Conservation (phyloP, 2,797 vertebrate species). For the Halcyon leucocephala region DNA sequence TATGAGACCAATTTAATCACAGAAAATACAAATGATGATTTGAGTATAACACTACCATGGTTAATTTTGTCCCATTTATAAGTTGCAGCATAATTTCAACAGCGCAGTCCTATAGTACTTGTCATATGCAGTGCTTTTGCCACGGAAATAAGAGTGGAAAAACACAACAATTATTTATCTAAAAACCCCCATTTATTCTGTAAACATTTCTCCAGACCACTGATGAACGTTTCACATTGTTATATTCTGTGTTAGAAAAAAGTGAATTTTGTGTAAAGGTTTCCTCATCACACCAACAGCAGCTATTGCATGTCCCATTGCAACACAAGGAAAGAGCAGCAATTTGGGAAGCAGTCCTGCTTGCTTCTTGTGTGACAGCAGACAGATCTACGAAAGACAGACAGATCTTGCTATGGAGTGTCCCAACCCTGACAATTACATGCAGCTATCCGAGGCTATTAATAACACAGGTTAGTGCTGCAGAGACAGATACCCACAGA, state of each 20-base stretch:
- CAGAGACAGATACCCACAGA: neutral
- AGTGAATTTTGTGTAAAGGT: neutral
- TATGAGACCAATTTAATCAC: conserved; percentile 66
- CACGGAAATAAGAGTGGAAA: neutral
- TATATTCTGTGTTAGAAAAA: neutral
- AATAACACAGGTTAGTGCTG: neutral
- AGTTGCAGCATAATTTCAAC: neutral
- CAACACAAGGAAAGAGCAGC: neutral
- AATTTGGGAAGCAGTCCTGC: neutral
- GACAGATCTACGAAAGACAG: neutral
- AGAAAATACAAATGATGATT: conserved; percentile 59
- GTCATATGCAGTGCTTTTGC: neutral
- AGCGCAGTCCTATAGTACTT: neutral
- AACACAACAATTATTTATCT: fast-evolving
- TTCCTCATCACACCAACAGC: neutral
- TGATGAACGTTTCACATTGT: neutral
- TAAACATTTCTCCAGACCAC: neutral
- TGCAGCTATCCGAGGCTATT: neutral
- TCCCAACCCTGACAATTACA: neutral
- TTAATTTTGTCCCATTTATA: conserved; percentile 28
- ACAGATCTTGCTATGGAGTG: neutral
- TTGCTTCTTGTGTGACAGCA: neutral
- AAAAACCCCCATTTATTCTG: neutral
- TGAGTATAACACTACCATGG: neutral
- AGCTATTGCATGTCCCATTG: neutral